Percentiles rank a stretch among this genome's conserved stretches.
These are phyloP conservation scores for Eriocheir sinensis DNA, from an alignment of 1,140 invertebrate species.

Conservation along the genomic window DNA sequence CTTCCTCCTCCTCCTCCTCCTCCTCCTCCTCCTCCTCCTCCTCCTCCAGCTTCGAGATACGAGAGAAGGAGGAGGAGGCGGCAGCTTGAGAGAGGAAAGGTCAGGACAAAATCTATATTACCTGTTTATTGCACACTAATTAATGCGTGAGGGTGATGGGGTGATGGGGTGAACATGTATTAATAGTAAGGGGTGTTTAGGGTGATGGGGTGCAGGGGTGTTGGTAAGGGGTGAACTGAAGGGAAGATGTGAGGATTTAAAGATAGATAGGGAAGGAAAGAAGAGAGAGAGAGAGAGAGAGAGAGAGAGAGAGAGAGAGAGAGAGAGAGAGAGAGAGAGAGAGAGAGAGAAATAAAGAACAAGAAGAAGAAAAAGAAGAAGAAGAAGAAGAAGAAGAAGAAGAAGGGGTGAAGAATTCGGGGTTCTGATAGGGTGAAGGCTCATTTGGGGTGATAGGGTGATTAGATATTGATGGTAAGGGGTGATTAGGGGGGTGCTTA, in stretches of 20 bases:
- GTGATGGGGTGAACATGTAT: neutral
- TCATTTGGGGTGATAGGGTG: neutral
- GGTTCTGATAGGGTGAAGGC: neutral
- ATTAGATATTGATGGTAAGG: neutral
- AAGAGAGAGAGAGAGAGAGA: neutral
- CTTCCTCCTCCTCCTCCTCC: constrained; percentile 18
- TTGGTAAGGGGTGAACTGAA: neutral
- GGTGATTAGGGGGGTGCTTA: neutral
- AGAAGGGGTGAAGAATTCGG: neutral
- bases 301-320: neutral
- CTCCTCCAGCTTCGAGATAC: neutral
- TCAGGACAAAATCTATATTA: neutral
- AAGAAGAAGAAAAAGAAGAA: neutral
- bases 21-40: constrained; percentile 7
- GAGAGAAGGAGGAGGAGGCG: neutral
- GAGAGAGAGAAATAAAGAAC: neutral
- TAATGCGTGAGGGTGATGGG: neutral
- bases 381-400: neutral
- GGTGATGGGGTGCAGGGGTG: neutral
- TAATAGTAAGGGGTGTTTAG: neutral
- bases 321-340: constrained; percentile 10
- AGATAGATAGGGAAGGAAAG: neutral
- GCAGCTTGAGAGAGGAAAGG: neutral
- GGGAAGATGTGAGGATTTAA: neutral
- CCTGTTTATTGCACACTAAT: neutral